Percentiles rank a stretch among this genome's conserved stretches.
Conservation (phyloP, 2,113 vertebrate genomes). For the Callaeas wilsoni region DNA sequence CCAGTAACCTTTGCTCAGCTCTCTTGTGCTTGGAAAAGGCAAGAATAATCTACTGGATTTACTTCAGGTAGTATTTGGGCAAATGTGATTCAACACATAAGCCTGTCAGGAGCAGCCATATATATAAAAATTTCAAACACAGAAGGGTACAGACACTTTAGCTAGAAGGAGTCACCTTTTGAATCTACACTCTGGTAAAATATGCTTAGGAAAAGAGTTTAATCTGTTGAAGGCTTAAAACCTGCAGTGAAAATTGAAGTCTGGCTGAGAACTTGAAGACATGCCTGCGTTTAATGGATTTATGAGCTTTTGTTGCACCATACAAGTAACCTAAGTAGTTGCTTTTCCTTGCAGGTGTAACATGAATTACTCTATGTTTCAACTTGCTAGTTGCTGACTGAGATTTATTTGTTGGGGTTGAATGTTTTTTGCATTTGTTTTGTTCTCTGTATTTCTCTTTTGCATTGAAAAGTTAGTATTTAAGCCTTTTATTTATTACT, state of each 20-base stretch:
- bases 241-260: conserved; percentile 25
- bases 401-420: neutral
- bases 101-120: neutral
- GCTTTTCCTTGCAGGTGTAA: conserved; percentile 25
- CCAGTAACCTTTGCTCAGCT: neutral
- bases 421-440: neutral
- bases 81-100: neutral
- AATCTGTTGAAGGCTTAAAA: conserved; percentile 21
- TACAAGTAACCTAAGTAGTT: neutral
- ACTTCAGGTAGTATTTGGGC: neutral
- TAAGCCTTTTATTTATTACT: conserved; percentile 29
- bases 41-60: neutral
- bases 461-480: neutral
- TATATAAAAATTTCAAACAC: neutral
- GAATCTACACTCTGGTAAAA: neutral
- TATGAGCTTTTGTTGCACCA: conserved; percentile 29
- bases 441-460: neutral
- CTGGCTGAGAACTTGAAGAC: conserved; percentile 4
- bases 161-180: neutral
- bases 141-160: neutral
- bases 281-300: neutral
- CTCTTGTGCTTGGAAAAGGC: neutral
- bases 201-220: neutral
- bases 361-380: conserved; percentile 34
- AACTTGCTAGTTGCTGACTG: neutral